Evolutionary conservation across 2,888 invertebrate species (phyloP), one percentile per base, ranked within the genome.

Genomic region (Crematogaster levior): DNA sequence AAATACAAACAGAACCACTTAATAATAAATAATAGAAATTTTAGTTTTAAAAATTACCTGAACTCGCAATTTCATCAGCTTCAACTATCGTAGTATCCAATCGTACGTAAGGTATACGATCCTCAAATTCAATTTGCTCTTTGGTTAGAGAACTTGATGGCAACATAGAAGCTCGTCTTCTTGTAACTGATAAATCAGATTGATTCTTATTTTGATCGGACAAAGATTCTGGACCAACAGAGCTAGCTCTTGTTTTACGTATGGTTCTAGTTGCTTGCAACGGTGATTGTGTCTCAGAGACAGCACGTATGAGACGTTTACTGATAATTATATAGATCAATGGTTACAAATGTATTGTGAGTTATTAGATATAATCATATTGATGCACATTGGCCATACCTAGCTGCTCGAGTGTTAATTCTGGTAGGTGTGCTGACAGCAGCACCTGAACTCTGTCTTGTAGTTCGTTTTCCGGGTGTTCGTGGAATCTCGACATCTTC

Each of bases 161-260:
- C 40, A 90, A 30, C 9, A 87, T 83, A 0, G 91, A 92, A 60
- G 89, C 87, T 30, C 81, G 89, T 43, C 84, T 85, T 40, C 87
- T n/a, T n/a, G n/a, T 93, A 0, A 79, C 7, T 9, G 91, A 89
- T 40, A 91, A 91, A 24, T 63, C 82, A 5, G 30, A 7, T 1
- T 48, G 24, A 24, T 4, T n/a, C 5, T n/a, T 65, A 34, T 61
- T 83, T 58, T 61, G 66, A 34, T 79, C 86, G 0, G 68, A 48
- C 24, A 48, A 75, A 4, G 73, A 51, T 61, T 92, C 91, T 0
- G 88, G 89, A 46, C 89, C 93, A 66, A 92, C 85, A 5, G 94
- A 94, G 72, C 85, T 92, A 9, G 93, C 92, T 86, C 94, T 90
- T 21, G 91, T 93, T 75, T 85, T 90, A 27, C 93, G 91, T 15